A percentile compares a stretch with the other conserved stretches of the same genome.
Conservation (phyloP, 2,797 vertebrate genomes). For the Brachyrhaphis roseni region DNA sequence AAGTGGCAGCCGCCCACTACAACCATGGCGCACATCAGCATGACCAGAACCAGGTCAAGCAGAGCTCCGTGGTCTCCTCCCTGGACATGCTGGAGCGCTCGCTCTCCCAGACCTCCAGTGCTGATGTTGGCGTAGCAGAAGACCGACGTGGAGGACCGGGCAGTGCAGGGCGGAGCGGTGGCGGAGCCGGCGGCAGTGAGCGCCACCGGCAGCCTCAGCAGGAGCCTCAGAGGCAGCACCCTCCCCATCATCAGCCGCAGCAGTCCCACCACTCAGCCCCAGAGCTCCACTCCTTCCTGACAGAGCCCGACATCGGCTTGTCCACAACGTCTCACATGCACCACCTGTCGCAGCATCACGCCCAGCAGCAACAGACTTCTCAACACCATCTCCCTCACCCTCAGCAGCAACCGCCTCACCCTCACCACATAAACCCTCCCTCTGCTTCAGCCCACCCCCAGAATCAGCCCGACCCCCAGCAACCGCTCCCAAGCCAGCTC, state of each 20-base stretch:
- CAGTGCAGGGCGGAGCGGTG: slow-evolving; percentile 67
- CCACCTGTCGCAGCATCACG: slow-evolving; percentile 80
- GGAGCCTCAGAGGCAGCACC: slow-evolving; percentile 73
- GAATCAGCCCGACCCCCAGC: slow-evolving; percentile 72
- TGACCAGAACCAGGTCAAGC: slow-evolving; percentile 80
- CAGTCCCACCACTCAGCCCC: slow-evolving; percentile 75
- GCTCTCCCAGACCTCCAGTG: slow-evolving; percentile 79
- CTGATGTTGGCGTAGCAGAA: slow-evolving; percentile 75
- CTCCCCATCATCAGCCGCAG: slow-evolving; percentile 72
- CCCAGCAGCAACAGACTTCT: slow-evolving; percentile 70
- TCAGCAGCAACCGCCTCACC: slow-evolving; percentile 66
- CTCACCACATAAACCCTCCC: slow-evolving; percentile 78
- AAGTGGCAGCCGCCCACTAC: slow-evolving; percentile 84
- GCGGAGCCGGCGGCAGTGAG: slow-evolving; percentile 55
- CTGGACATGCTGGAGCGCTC: slow-evolving; percentile 86
- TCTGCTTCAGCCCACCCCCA: slow-evolving; percentile 72
- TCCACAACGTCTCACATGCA: slow-evolving; percentile 80
- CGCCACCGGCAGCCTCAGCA: slow-evolving; percentile 75
- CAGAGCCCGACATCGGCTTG: slow-evolving; percentile 80
- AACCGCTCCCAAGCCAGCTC: slow-evolving; percentile 78
- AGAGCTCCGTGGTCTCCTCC: slow-evolving; percentile 81
- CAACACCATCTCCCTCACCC: slow-evolving; percentile 70
- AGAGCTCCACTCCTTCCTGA: slow-evolving; percentile 83
- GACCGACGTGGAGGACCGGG: slow-evolving; percentile 72
- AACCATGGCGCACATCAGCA: slow-evolving; percentile 79